Percentiles rank a stretch among this genome's conserved stretches.
Conservation (phyloP, 1,140 invertebrate genomes). For the Prorops nasuta region DNA sequence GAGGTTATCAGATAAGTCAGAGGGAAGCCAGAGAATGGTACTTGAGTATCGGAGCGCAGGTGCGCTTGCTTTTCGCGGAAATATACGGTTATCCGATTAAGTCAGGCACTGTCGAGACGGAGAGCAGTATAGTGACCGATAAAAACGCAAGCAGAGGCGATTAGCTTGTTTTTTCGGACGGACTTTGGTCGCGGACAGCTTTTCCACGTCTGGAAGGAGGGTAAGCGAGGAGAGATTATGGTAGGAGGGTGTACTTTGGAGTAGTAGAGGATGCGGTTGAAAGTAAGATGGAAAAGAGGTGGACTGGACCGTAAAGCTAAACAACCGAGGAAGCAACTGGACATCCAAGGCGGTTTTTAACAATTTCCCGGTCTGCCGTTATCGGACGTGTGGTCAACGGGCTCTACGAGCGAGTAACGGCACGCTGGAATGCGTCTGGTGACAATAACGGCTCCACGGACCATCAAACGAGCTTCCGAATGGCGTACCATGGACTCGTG, state of each 20-base stretch:
- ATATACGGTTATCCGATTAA: conserved; percentile 54
- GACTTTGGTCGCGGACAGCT: no score
- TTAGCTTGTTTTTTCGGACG: no score
- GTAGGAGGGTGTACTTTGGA: no score
- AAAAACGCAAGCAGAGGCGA: no score
- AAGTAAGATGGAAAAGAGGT: conserved; percentile 1
- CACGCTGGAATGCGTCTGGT: conserved; percentile 30
- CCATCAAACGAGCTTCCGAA: conserved; percentile 54
- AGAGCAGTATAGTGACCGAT: conserved; percentile 51
- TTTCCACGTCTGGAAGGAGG: no score
- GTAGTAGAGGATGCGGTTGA: not conserved
- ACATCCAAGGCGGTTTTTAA: conserved; percentile 34
- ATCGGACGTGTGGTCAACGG: conserved; percentile 48
- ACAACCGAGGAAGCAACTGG: conserved; percentile 14
- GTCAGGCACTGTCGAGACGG: conserved; percentile 50
- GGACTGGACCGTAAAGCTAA: conserved; percentile 17
- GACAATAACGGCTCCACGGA: conserved; percentile 50
- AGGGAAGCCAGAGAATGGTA: not conserved
- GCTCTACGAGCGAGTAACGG: conserved; percentile 24
- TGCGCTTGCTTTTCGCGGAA: conserved; percentile 41
- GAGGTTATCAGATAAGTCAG: no score
- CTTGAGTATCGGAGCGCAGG: conserved; percentile 30
- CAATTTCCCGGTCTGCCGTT: conserved; percentile 45
- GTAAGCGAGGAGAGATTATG: no score
- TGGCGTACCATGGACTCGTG: conserved; percentile 38